Evolutionary conservation across 2,113 vertebrate species (phyloP).

Genomic region (Nothoprocta perdicaria): DNA sequence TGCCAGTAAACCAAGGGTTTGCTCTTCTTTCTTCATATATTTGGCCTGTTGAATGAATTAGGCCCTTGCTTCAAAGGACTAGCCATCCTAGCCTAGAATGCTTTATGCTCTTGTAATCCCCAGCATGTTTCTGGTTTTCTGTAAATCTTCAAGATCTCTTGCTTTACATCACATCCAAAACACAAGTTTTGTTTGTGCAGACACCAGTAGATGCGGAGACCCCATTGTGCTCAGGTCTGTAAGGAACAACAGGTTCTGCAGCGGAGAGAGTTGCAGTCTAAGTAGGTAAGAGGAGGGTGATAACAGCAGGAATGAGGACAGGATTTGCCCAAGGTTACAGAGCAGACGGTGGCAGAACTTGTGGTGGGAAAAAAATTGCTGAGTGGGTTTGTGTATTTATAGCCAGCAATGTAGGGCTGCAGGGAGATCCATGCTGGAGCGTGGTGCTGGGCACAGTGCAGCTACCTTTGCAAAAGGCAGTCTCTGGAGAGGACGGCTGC

Average conservation of each 20-base stretch:
- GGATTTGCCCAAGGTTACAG: slow-evolving; percentile 34
- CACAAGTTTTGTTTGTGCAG: background rate
- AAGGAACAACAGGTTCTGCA: background rate
- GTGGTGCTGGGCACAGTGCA: background rate
- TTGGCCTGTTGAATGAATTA: background rate
- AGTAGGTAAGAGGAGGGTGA: background rate
- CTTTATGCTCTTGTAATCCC: background rate
- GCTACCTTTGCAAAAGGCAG: slow-evolving; percentile 8
- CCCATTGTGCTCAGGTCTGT: background rate
- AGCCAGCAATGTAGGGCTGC: slow-evolving; percentile 36
- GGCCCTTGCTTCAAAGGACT: background rate
- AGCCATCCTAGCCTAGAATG: background rate
- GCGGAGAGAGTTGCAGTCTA: background rate
- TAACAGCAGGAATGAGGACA: background rate
- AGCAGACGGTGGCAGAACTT: slow-evolving; percentile 9
- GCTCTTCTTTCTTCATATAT: background rate
- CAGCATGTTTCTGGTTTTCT: accelerated
- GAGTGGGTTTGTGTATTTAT: slow-evolving; percentile 43
- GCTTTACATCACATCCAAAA: background rate
- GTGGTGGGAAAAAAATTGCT: slow-evolving; percentile 7
- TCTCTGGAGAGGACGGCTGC: background rate
- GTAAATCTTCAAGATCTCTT: background rate
- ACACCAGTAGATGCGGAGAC: accelerated
- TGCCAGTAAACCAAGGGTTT: background rate
- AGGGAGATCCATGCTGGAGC: background rate